Percentiles rank a stretch among this genome's conserved stretches.
Conservation (phyloP, 2,888 invertebrate species). For the Diogma glabrata region DNA sequence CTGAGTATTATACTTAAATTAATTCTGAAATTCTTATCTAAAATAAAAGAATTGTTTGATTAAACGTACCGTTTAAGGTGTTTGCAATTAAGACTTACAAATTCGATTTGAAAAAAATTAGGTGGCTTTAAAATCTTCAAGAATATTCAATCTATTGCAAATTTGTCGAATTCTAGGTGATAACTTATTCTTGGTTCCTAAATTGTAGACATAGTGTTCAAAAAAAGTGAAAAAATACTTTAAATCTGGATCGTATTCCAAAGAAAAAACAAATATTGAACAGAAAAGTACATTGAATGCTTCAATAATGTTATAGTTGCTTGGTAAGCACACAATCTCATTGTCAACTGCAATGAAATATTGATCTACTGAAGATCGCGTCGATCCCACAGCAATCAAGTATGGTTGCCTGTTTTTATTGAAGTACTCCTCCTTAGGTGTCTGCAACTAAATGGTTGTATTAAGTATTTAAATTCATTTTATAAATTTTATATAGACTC, state of each 20-base stretch:
- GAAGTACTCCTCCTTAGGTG: neutral
- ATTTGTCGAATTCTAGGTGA: neutral
- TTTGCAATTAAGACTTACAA: no score
- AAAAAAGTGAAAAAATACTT: neutral
- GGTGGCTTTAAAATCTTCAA: neutral
- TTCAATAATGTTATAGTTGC: neutral
- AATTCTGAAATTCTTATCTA: no score
- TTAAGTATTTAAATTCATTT: neutral
- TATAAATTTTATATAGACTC: neutral
- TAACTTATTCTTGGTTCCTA: neutral
- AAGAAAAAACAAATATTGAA: neutral
- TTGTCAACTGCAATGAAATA: neutral
- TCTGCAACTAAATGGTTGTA: neutral
- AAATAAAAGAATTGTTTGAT: no score
- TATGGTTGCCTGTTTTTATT: neutral
- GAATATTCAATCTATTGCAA: neutral
- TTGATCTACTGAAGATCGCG: neutral
- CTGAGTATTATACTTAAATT: no score
- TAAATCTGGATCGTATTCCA: neutral
- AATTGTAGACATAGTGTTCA: neutral
- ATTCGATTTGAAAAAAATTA: neutral
- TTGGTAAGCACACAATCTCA: neutral
- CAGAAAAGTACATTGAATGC: neutral
- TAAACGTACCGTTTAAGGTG: no score
- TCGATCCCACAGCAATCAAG: neutral